Percentiles rank a stretch among this genome's conserved stretches.
These are phyloP conservation scores for Macrotus californicus DNA, from an alignment of 2,113 vertebrate genomes.

Conservation along the genomic window DNA sequence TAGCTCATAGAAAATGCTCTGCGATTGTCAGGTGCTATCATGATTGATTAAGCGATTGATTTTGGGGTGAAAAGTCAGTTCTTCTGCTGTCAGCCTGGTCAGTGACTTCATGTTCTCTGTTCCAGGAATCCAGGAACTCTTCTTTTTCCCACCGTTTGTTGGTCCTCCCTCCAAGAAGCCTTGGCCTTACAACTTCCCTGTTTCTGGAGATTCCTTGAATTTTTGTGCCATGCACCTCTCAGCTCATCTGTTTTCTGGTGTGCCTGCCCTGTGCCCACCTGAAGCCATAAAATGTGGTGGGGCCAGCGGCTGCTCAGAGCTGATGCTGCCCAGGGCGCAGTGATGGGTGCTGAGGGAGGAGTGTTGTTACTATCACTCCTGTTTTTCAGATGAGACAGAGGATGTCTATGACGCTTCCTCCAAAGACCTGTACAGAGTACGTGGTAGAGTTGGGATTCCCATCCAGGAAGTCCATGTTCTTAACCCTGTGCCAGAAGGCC, in stretches of 20 bases:
- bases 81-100: not conserved
- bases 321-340: too few relatives aligned
- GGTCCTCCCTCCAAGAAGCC: not conserved
- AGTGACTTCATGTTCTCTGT: not conserved
- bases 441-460: not conserved
- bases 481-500: not conserved
- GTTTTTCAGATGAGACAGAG: not conserved
- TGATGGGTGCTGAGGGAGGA: not conserved
- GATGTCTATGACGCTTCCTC: not conserved
- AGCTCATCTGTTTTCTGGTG: not conserved
- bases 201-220: not conserved
- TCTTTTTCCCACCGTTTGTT: not conserved
- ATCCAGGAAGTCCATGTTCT: not conserved
- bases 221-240: not conserved
- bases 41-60: not conserved
- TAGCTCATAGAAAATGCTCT: not conserved
- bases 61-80: not conserved
- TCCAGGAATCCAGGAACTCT: not conserved
- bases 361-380: not conserved
- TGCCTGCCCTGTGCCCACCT: not conserved
- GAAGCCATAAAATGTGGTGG: not conserved
- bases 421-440: not conserved
- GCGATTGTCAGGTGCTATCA: not conserved
- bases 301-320: not conserved
- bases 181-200: not conserved